Evolutionary conservation across 2,888 invertebrate species (phyloP), one percentile per base, ranked within the genome.

Genomic region (Scrobipalpa costella): DNA sequence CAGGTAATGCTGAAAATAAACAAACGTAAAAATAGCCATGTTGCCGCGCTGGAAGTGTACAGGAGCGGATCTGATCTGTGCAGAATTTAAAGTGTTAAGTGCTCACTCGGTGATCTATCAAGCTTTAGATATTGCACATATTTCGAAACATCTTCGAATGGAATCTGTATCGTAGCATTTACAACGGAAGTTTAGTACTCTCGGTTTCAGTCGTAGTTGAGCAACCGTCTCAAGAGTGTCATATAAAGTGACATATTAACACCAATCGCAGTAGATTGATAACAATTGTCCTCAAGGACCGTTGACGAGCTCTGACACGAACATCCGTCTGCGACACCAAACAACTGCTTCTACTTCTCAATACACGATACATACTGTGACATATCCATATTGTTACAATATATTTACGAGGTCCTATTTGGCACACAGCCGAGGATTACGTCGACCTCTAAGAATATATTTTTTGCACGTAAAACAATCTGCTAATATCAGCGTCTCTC

Each of bases 261-360:
- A 55, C 55, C 55, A 55, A 55, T 55, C 33, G 33, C 15, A 7
- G 33, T 33, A 55, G 55, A 55, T 55, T 55, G 55, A 34, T 34
- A 34, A 15, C 55, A 55, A 55, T 55, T 55, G 55, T 15, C 15
- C 15, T 55, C 34, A 55, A 55, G 55, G 55, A 34, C 55, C 17
- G 33, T 55, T 15, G 33, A 27, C 33, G 52, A 34, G 33, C n/a
- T 55, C 55, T 27, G 55, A 34, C 55, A 15, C 34, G 55, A 6
- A 34, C 27, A 33, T 55, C 33, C 55, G 33, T 27, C 33, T 21
- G 33, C 49, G 6, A 49, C 49, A 8, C 17, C 7, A 3, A 19
- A 9, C 17, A 2, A 19, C 50, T 21, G 11, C 21, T 19, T 50
- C 17, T 50, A 50, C 15, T 17, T 50, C 17, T 7, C 15, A 9